These are phyloP conservation scores for Sebastes paucispinis DNA, from an alignment of 2,797 vertebrate species.

Conservation along the genomic window DNA sequence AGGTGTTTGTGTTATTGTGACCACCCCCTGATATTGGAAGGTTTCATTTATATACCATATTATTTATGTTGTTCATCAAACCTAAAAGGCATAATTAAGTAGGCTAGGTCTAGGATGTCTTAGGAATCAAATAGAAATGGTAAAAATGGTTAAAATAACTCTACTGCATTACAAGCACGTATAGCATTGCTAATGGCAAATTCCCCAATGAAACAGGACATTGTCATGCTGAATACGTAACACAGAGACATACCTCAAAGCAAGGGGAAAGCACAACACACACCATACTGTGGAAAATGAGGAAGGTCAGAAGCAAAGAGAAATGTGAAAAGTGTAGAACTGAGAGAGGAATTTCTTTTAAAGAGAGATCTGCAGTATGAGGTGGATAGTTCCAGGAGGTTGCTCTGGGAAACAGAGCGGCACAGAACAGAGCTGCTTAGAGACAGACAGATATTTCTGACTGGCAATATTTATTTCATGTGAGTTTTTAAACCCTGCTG, in stretches of 20 bases:
- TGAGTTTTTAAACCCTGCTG: background rate
- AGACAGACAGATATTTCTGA: background rate
- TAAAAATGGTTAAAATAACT: background rate
- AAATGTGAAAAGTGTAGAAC: background rate
- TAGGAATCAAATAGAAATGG: background rate
- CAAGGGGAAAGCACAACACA: background rate
- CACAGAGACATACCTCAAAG: constrained; percentile 4
- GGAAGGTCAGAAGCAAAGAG: background rate
- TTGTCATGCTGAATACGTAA: background rate
- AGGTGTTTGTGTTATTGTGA: background rate
- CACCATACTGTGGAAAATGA: background rate
- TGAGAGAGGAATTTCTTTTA: background rate
- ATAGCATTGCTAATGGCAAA: background rate
- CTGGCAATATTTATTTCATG: background rate
- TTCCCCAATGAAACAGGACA: background rate
- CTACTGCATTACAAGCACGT: background rate
- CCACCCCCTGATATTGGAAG: background rate
- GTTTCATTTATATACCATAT: background rate
- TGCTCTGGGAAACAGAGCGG: background rate
- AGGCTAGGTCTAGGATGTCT: background rate
- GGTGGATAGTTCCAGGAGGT: background rate
- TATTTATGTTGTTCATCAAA: background rate
- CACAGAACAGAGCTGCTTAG: background rate
- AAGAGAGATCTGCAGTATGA: background rate
- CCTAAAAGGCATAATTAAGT: background rate